Percentiles rank a stretch among this genome's conserved stretches.
phyloP scores from a whole-genome alignment of 2,888 invertebrate species.

The Pyrocoelia pectoralis region DNA sequence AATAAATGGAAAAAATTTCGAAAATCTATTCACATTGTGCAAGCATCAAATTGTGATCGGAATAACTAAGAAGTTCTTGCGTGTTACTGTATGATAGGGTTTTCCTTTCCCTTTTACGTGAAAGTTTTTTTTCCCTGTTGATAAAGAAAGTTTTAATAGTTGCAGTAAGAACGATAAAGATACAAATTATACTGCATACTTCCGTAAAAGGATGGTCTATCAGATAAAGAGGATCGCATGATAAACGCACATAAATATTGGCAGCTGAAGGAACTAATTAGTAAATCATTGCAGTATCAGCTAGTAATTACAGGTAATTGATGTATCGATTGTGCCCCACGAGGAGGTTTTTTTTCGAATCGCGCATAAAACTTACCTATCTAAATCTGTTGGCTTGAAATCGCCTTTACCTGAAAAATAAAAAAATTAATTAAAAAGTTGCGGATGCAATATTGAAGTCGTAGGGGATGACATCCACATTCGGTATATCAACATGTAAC shows the following conservation, averaged over 20 bases:
- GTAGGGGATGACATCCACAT: too few species aligned
- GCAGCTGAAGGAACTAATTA: constrained; percentile 52
- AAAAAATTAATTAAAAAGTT: constrained; percentile 31
- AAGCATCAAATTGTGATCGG: constrained; percentile 22
- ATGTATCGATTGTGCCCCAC: constrained; percentile 46
- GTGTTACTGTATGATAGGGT: background rate
- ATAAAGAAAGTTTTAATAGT: constrained; percentile 11
- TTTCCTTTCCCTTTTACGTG: background rate
- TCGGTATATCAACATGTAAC: too few species aligned
- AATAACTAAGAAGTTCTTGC: constrained; percentile 13
- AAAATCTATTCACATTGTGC: background rate
- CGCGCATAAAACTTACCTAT: constrained; percentile 70
- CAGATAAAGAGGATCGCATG: constrained; percentile 45
- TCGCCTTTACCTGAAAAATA: constrained; percentile 77
- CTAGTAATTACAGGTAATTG: constrained; percentile 41
- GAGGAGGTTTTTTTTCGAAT: constrained; percentile 12
- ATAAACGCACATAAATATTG: constrained; percentile 49
- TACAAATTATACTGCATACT: constrained; percentile 14
- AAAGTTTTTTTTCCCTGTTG: background rate
- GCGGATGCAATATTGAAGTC: too few species aligned
- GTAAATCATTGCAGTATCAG: constrained; percentile 53
- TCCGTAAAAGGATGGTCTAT: constrained; percentile 35
- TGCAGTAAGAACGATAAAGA: constrained; percentile 11
- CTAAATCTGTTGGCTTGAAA: constrained; percentile 84
- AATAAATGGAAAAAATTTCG: background rate